phyloP scores from a whole-genome alignment of 2,888 invertebrate genomes.

The Trichacis sp. region DNA sequence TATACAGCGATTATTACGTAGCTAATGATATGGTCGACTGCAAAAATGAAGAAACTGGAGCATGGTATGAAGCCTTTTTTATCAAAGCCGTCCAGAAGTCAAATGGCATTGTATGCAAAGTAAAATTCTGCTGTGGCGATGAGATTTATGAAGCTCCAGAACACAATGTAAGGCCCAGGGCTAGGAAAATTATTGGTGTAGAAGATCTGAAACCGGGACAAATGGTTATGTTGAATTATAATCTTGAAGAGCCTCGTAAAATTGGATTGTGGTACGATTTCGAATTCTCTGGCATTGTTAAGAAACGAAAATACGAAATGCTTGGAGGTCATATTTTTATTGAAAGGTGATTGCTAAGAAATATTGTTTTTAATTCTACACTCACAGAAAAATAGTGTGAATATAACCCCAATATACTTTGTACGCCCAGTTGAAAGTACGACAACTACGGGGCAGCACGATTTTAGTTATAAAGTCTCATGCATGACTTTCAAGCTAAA shows the following conservation, averaged over 20 bases:
- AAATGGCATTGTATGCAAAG: slow-evolving; percentile 49
- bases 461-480: too few relatives aligned
- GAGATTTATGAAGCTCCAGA: slow-evolving; percentile 67
- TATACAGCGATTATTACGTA: slow-evolving; percentile 71
- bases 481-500: too few relatives aligned
- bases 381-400: too few relatives aligned
- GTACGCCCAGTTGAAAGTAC: too few relatives aligned
- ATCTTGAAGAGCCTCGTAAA: slow-evolving; percentile 76
- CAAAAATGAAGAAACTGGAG: slow-evolving; percentile 74
- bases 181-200: slow-evolving; percentile 71
- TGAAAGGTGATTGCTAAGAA: slow-evolving; percentile 65
- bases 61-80: slow-evolving; percentile 81
- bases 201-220: slow-evolving; percentile 73
- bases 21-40: slow-evolving; percentile 79
- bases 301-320: slow-evolving; percentile 65
- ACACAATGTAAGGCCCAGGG: slow-evolving; percentile 77
- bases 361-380: background rate
- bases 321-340: slow-evolving; percentile 74
- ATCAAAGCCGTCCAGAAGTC: slow-evolving; percentile 70
- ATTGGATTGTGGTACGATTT: slow-evolving; percentile 81
- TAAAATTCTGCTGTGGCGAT: slow-evolving; percentile 58
- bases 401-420: too few relatives aligned
- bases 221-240: slow-evolving; percentile 81
- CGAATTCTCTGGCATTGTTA: slow-evolving; percentile 70
- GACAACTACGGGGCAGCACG: too few relatives aligned